Conservation (phyloP, 2,797 vertebrate species). For the Argya squamiceps region DNA sequence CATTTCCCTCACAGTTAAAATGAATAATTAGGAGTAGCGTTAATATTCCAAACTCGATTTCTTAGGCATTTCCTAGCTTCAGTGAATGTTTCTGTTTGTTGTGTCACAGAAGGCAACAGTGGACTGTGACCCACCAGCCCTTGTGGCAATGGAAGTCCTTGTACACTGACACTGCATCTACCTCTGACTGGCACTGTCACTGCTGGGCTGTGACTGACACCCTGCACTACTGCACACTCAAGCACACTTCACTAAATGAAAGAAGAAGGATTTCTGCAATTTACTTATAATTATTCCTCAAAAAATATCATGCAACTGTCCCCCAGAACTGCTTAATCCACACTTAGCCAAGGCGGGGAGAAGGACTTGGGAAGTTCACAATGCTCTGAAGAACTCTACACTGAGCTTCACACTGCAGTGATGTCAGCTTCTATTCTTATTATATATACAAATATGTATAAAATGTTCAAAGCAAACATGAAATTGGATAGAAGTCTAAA, state of each 20-base stretch:
- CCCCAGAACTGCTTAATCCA: background rate
- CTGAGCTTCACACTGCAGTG: background rate
- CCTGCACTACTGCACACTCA: background rate
- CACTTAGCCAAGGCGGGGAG: background rate
- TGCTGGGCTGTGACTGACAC: background rate
- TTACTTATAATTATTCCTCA: background rate
- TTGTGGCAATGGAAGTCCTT: background rate
- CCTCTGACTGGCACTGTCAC: background rate
- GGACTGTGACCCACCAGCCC: background rate
- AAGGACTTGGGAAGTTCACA: background rate
- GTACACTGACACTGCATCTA: background rate
- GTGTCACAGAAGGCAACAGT: background rate
- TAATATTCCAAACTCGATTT: background rate
- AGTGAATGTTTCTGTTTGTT: rapidly evolving
- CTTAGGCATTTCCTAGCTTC: background rate
- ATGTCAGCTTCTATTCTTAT: background rate
- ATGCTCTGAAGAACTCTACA: background rate
- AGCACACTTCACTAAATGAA: background rate
- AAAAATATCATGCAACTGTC: background rate
- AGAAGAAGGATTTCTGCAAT: background rate
- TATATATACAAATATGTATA: background rate
- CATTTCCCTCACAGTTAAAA: background rate
- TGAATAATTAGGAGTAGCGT: background rate
- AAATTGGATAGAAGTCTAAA: background rate
- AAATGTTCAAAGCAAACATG: background rate